These are phyloP conservation scores for Nicator chloris DNA, from an alignment of 2,113 vertebrate genomes.

Conservation along the genomic window DNA sequence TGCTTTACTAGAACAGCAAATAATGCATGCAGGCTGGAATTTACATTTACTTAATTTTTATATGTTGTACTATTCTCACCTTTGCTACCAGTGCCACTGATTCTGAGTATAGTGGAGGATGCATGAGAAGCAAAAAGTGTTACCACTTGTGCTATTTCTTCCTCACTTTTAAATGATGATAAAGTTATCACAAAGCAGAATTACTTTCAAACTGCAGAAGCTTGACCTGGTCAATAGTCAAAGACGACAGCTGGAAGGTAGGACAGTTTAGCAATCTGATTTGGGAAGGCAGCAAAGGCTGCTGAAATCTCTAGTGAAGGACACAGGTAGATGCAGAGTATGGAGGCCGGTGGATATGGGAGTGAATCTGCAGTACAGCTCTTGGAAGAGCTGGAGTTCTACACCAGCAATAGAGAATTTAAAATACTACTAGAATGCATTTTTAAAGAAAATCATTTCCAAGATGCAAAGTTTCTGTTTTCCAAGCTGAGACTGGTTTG, in stretches of 20 bases:
- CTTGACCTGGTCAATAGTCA: background rate
- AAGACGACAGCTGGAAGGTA: background rate
- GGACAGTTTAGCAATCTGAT: background rate
- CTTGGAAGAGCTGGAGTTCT: background rate
- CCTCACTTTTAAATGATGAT: background rate
- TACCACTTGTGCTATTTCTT: background rate
- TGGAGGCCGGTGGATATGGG: background rate
- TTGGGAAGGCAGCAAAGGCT: background rate
- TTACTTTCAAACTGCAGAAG: background rate
- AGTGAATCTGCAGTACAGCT: background rate
- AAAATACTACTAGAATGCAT: background rate
- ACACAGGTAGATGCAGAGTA: background rate
- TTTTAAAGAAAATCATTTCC: rapidly evolving
- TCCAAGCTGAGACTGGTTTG: background rate
- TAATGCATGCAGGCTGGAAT: background rate
- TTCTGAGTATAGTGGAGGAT: background rate
- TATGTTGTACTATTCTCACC: background rate
- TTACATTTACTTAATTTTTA: background rate
- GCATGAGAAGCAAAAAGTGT: background rate
- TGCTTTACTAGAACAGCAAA: background rate
- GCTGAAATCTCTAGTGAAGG: background rate
- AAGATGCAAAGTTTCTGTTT: background rate
- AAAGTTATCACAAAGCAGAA: background rate
- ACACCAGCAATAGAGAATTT: background rate
- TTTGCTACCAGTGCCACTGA: background rate